Evolutionary conservation across 2,888 invertebrate species (phyloP), one percentile per base, ranked within the genome.

Genomic region (Lepidocyrtoides sp.): DNA sequence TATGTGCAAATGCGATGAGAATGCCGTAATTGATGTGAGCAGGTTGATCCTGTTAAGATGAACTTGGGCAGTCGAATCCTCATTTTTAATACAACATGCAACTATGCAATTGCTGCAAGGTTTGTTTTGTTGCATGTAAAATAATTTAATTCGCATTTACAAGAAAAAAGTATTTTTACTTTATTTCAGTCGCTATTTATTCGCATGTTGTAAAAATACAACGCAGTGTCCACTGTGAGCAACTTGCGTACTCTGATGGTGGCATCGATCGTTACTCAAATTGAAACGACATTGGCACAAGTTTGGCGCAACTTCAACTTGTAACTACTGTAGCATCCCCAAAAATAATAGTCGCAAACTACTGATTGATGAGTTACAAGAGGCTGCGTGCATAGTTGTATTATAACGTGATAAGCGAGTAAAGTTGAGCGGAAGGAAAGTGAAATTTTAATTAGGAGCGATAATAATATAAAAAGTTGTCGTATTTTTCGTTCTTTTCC

Each of bases 291-390:
- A 32, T 72, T 29, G 57, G 32, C 87, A 87, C 63, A 63, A 77
- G 87, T 44, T 63, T 79, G 51, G 41, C 87, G 29, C 8, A 48
- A 48, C 17, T 77, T 77, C 48, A 77, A 87, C 66, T 69, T 36
- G 41, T 20, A 12, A 69, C 20, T 36, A 36, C 36, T 36, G 7
- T n/a, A n/a, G n/a, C 14, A 51, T 51, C 14, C n/a, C 41, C 69
- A 69, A 69, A 41, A 69, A 69, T 41, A 41, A 41, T 20, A 66
- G 41, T 69, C 1, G n/a, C n/a, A n/a, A n/a, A 60, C 23, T 20
- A 57, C 57, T 57, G 26, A 41, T n/a, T 44, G 69, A 41, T 69
- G 69, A 44, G 69, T 20, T 41, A 69, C 41, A 41, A 12, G 2
- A 10, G 17, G 20, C 69, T 41, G 12, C 60, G 26, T 69, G 41